Evolutionary conservation across 2,797 vertebrate genomes (phyloP), one percentile per base, ranked within the genome.

Genomic region (Macroramphosus scolopax): DNA sequence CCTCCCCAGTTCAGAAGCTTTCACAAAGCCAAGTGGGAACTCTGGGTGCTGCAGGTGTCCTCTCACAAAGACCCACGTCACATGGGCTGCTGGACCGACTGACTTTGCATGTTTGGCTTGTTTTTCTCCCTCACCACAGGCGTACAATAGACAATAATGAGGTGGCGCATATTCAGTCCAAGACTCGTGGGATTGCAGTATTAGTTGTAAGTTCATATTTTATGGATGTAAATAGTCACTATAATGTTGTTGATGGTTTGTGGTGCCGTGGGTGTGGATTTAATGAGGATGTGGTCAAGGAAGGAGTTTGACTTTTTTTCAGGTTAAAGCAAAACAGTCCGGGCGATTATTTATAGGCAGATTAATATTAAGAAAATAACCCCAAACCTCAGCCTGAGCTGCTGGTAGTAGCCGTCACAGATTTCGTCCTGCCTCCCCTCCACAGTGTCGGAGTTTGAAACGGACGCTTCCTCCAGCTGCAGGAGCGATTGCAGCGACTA

Each of bases 11-110:
- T 89, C 83, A 79, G 75, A 81, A 68, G 50, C 75, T 90, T 91
- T 86, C 84, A 77, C 78, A 51, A 84, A 78, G 84, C 77, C 67
- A 72, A 85, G 80, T 80, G 65, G 64, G 68, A 49, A 74, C 45
- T 47, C 59, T 56, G 74, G 76, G 60, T 82, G 74, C 78, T 83
- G 81, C 80, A 89, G 79, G 32, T 83, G 78, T 88, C 82, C 80
- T 29, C 82, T 82, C 82, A 84, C 62, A 70, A 76, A 83, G 70
- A 73, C 61, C 47, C 63, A 14, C 68, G 84, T 86, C 86, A 81
- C 77, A 84, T 74, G 76, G 80, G 53, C 68, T 48, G 55, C 59
- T 74, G 68, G 60, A 54, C 65, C 48, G 63, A 81, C 50, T 68
- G 62, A 68, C 45, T 51, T 77, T 69, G 47, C 64, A 35, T 59